A percentile compares a stretch with the other conserved stretches of the same genome.
Conservation (phyloP, 2,113 vertebrate species). For the Carlito syrichta region DNA sequence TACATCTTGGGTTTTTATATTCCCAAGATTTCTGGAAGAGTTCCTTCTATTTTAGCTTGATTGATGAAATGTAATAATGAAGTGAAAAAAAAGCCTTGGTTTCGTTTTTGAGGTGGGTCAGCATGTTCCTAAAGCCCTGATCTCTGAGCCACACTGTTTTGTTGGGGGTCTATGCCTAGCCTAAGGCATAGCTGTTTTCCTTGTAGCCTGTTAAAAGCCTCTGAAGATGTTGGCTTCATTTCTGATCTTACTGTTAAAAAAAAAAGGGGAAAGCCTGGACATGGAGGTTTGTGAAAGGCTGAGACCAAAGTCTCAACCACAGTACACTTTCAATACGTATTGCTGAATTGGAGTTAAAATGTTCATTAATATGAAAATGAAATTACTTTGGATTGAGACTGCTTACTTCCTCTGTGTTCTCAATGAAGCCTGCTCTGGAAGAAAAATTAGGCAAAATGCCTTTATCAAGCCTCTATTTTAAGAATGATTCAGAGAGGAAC, state of each 20-base stretch:
- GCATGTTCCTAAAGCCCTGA: not conserved
- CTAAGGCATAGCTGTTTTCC: not conserved
- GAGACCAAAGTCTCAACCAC: not conserved
- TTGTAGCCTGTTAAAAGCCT: not conserved
- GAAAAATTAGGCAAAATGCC: slow-evolving; percentile 22
- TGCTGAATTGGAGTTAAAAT: not conserved
- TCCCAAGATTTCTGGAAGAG: not conserved
- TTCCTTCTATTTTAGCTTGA: not conserved
- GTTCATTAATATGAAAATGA: slow-evolving; percentile 14
- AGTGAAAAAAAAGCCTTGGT: not conserved
- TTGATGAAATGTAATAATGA: not conserved
- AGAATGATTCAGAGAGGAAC: slow-evolving; percentile 40
- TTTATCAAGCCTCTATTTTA: slow-evolving; percentile 45
- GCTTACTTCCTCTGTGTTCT: not conserved
- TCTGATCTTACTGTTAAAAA: not conserved
- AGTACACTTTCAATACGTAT: not conserved
- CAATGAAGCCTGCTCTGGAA: not conserved
- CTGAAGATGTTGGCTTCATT: not conserved
- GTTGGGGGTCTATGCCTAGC: not conserved
- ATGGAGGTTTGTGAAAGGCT: not conserved
- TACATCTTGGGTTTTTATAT: not conserved
- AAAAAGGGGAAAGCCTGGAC: not conserved
- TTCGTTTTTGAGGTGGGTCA: not conserved
- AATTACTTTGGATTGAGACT: not conserved
- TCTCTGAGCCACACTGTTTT: not conserved